Conservation (phyloP, 2,888 invertebrate species). For the Anthrax anthrax region DNA sequence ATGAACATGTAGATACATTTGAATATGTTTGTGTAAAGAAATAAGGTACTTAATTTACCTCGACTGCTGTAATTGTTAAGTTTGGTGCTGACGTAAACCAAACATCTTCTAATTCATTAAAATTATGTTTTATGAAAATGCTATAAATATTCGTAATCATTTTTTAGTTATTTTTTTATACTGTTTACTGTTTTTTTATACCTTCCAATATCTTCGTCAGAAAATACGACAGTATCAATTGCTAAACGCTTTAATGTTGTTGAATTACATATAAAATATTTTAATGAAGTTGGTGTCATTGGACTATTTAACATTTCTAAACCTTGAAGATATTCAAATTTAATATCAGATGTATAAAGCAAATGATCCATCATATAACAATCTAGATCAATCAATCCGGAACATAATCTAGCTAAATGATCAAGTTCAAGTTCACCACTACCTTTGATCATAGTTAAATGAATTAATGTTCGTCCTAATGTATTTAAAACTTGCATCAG, state of each 20-base stretch:
- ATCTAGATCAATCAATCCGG: conserved; percentile 46
- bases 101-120: conserved; percentile 47
- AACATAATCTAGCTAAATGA: conserved; percentile 43
- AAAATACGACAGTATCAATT: conserved; percentile 49
- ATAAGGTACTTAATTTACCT: conserved; percentile 22
- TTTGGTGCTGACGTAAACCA: conserved; percentile 56
- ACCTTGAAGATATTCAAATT: conserved; percentile 47
- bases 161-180: background rate
- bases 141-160: conserved; percentile 36
- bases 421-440: conserved; percentile 44
- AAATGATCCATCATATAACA: conserved; percentile 50
- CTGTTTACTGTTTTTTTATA: conserved; percentile 16
- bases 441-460: conserved; percentile 44
- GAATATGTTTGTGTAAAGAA: background rate
- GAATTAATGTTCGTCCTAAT: conserved; percentile 40
- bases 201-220: conserved; percentile 52
- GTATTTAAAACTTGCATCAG: conserved; percentile 42
- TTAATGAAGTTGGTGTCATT: conserved; percentile 39
- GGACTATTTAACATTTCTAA: conserved; percentile 53
- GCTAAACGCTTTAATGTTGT: conserved; percentile 46
- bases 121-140: conserved; percentile 48
- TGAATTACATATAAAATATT: conserved; percentile 45
- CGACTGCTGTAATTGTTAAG: conserved; percentile 46
- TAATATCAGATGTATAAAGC: conserved; percentile 40
- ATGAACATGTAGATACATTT: background rate